A percentile compares a stretch with the other conserved stretches of the same genome.
Evolutionary conservation across 2,797 vertebrate species (phyloP).

Genomic region (Poeciliopsis gracilis): DNA sequence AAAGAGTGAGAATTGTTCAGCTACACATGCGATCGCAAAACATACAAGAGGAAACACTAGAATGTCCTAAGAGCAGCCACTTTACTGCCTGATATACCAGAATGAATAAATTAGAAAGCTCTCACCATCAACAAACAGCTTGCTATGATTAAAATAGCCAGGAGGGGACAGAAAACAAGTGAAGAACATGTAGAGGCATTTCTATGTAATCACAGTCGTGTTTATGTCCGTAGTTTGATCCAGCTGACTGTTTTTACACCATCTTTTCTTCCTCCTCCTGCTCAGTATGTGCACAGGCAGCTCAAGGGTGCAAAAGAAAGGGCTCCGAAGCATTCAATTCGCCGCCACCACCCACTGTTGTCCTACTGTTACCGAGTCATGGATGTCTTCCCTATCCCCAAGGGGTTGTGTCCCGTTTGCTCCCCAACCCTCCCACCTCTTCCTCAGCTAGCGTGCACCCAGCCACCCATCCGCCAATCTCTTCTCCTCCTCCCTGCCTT

Average conservation of each 20-base stretch:
- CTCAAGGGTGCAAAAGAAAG: conserved; percentile 75
- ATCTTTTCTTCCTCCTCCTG: conserved; percentile 42
- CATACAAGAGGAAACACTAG: background rate
- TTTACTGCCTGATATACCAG: conserved; percentile 28
- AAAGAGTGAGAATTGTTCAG: conserved; percentile 45
- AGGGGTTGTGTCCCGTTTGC: conserved; percentile 79
- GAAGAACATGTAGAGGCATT: conserved; percentile 43
- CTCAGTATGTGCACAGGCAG: conserved; percentile 80
- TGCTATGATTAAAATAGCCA: conserved; percentile 39
- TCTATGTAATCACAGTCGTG: conserved; percentile 60
- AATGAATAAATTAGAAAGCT: conserved; percentile 56
- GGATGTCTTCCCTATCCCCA: conserved; percentile 90
- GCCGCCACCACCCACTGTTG: conserved; percentile 81
- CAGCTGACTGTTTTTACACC: conserved; percentile 56
- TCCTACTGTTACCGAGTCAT: conserved; percentile 87
- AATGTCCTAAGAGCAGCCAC: conserved; percentile 27
- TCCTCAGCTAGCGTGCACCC: conserved; percentile 57
- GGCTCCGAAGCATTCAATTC: conserved; percentile 89
- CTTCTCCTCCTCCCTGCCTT: conserved; percentile 74
- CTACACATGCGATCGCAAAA: conserved; percentile 32
- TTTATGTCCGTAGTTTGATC: conserved; percentile 53
- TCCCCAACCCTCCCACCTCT: conserved; percentile 18
- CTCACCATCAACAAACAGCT: conserved; percentile 35
- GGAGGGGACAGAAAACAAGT: conserved; percentile 35
- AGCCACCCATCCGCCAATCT: conserved; percentile 77